These are phyloP conservation scores for Passerina amoena DNA, from an alignment of 2,113 vertebrate species.

Conservation along the genomic window DNA sequence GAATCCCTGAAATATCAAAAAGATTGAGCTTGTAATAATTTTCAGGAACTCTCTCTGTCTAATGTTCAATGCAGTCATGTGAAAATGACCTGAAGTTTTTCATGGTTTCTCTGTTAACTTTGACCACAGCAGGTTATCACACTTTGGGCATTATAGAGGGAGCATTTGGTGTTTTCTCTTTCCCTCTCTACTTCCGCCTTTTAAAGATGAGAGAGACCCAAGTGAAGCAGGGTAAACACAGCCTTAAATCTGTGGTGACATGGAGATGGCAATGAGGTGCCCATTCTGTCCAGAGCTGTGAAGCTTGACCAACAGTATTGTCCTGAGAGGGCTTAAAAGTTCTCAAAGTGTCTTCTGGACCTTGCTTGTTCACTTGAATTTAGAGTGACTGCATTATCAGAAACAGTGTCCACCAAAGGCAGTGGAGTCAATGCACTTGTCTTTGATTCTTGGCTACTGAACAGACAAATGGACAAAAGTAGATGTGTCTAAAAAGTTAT, in stretches of 20 bases:
- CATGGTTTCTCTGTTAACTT: not conserved
- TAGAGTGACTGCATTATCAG: not conserved
- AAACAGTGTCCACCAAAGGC: not conserved
- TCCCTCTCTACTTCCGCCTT: not conserved
- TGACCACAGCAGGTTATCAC: not conserved
- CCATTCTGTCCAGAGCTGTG: not conserved
- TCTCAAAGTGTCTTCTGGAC: not conserved
- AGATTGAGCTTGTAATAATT: not conserved
- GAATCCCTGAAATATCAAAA: not conserved
- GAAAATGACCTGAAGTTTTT: not conserved
- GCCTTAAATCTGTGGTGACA: not conserved
- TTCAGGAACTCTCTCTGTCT: not conserved
- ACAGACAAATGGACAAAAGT: not conserved
- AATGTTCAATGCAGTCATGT: not conserved
- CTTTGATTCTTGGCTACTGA: not conserved
- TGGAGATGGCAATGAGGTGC: not conserved
- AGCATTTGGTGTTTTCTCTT: not conserved
- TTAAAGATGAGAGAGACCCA: not conserved
- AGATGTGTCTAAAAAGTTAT: not conserved
- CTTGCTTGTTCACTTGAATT: not conserved
- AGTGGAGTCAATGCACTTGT: fast-evolving
- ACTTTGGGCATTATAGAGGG: not conserved
- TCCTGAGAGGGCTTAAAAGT: not conserved
- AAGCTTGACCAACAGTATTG: not conserved
- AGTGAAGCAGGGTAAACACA: not conserved